Base-by-base conservation (phyloP, 2,113 vertebrate species). In the Jacana jacana region DNA sequence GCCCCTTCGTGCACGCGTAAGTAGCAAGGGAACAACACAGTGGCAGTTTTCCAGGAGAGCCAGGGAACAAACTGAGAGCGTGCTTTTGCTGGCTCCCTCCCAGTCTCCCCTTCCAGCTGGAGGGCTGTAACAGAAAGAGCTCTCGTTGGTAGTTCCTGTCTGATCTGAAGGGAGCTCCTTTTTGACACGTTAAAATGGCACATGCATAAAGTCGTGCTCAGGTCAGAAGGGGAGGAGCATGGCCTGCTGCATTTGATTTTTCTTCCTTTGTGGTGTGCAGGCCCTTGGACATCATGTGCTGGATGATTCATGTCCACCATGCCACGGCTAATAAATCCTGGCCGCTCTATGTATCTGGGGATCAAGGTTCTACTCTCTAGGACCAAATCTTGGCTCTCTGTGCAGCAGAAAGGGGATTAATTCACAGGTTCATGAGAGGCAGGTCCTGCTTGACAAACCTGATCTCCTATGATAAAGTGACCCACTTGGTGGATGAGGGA, bases 1-100 rank as follows among this genome's bases (percentile, higher is more conserved):
- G 2, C 94, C 61, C 98, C 97, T 66, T 65, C 52, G 3, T 97
- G 97, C 71, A 12, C 22, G 3, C 93, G 97, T 98, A 95, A 97
- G 97, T 97, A 94, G 57, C 33, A 35, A 69, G 52, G 40, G 22
- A 82, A 75, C 27, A 30, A 25, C 4, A 7, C 10, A 15, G 16
- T 44, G 55, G 81, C 55, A 55, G 46, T 48, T 68, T n/a, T 91
- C 66, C 66, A 42, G 65, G n/a, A 66, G 24, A 75, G 24, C 25
- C 1, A 2, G 10, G 30, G 13, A 71, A 31, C 22, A 51, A 35
- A 49, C 27, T 42, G 51, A n/a, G 23, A 24, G 30, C 64, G 48
- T 71, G 27, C 35, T 69, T 86, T 83, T 63, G 37, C 51, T 90
- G 82, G 60, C 77, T 88, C 77, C 51, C 55, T 83, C 73, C 23